A percentile compares a stretch with the other conserved stretches of the same genome.
phyloP scores from a whole-genome alignment of 2,113 vertebrate genomes.

The Sinocyclocheilus grahami region DNA sequence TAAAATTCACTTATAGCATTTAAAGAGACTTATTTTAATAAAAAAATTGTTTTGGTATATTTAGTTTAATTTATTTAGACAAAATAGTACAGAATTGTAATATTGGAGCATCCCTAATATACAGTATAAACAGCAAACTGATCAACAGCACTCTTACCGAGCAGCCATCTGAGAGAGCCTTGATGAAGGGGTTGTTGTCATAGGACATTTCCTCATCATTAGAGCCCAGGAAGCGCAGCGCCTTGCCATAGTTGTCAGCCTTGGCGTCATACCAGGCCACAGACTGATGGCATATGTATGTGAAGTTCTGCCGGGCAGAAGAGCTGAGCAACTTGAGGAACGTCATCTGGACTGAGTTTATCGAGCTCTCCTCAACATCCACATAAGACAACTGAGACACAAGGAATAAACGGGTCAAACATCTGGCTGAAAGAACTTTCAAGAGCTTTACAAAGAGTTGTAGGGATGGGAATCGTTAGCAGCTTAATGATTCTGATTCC shows the following conservation, averaged over 20 bases:
- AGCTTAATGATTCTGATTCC: neutral
- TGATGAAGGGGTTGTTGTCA: slow-evolving; percentile 94
- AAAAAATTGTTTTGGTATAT: neutral
- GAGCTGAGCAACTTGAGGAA: slow-evolving; percentile 97
- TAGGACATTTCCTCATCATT: slow-evolving; percentile 98
- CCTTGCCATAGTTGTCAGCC: slow-evolving; percentile 87
- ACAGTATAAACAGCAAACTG: neutral
- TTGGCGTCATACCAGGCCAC: slow-evolving; percentile 89
- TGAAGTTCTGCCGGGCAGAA: slow-evolving; percentile 94
- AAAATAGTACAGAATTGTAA: neutral
- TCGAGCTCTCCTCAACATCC: slow-evolving; percentile 84
- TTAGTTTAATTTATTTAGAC: neutral
- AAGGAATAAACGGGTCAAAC: neutral
- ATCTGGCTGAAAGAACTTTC: neutral
- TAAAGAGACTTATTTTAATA: neutral
- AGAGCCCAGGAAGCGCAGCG: slow-evolving; percentile 93
- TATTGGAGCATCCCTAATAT: neutral
- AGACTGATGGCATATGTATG: slow-evolving; percentile 95
- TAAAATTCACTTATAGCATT: neutral
- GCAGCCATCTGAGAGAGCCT: slow-evolving; percentile 88
- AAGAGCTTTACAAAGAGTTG: neutral
- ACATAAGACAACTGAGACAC: slow-evolving; percentile 86
- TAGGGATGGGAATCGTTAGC: neutral
- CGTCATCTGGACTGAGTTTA: slow-evolving; percentile 95
- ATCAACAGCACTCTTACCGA: slow-evolving; percentile 77